Evolutionary conservation across 2,113 vertebrate genomes (phyloP).

Genomic region (Phalacrocorax aristotelis): DNA sequence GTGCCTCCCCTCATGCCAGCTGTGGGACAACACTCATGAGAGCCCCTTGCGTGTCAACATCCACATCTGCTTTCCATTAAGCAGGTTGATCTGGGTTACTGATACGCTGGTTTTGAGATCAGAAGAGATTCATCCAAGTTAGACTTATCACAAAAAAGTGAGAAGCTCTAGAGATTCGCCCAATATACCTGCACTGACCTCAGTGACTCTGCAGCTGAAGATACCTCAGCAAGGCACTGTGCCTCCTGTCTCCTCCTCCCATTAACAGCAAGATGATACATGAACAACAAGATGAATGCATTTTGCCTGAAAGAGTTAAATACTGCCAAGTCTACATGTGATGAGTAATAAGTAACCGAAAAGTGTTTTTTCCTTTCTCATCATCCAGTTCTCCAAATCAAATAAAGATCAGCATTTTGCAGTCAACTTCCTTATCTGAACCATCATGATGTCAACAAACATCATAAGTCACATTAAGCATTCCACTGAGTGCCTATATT

Average conservation of each 20-base stretch:
- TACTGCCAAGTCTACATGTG: neutral
- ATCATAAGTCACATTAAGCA: neutral
- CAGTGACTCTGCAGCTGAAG: neutral
- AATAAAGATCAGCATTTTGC: neutral
- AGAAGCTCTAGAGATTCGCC: neutral
- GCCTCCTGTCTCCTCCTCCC: neutral
- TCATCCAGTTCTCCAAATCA: neutral
- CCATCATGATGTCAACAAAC: neutral
- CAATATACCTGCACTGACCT: neutral
- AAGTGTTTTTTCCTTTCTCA: neutral
- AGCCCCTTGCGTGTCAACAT: accelerated
- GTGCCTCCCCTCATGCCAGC: neutral
- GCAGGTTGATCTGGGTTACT: accelerated
- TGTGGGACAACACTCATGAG: accelerated
- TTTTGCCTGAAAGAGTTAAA: neutral
- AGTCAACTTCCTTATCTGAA: slow-evolving; percentile 14
- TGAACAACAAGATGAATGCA: neutral
- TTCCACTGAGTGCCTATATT: slow-evolving; percentile 34
- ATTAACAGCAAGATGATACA: neutral
- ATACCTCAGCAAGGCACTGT: neutral
- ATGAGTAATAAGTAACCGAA: neutral
- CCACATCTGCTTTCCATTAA: neutral
- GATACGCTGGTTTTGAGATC: neutral
- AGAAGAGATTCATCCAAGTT: neutral
- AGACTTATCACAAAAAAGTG: neutral